Conservation (phyloP, 2,113 vertebrate species). For the Hippolais icterina region DNA sequence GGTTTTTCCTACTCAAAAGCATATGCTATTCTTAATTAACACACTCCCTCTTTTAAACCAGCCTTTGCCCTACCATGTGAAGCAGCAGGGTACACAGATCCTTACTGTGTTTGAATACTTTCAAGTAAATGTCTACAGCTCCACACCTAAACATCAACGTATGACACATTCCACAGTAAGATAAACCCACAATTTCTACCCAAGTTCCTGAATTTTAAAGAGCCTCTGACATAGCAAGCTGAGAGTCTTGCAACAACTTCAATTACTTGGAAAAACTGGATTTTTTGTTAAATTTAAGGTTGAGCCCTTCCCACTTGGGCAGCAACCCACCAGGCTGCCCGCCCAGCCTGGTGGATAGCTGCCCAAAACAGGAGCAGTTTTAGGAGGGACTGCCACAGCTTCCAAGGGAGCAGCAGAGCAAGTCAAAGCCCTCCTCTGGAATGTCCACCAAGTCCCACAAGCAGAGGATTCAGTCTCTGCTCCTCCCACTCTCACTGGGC, state of each 20-base stretch:
- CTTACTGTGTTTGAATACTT: background rate
- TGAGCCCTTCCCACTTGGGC: background rate
- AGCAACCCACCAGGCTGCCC: background rate
- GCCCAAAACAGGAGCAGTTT: background rate
- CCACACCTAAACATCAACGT: background rate
- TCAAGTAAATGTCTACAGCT: background rate
- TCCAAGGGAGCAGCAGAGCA: fast-evolving
- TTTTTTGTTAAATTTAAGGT: background rate
- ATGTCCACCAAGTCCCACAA: no score
- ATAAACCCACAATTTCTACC: background rate
- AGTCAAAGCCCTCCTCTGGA: background rate
- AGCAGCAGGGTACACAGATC: background rate
- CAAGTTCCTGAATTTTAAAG: background rate
- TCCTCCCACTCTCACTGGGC: background rate
- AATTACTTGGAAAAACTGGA: background rate
- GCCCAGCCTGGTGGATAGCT: background rate
- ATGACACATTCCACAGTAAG: background rate
- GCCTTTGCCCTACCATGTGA: background rate
- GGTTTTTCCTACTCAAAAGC: background rate
- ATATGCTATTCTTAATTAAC: background rate
- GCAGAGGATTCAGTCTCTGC: background rate
- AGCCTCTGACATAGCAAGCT: background rate
- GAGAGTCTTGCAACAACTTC: background rate
- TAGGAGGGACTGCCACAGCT: background rate
- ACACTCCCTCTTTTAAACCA: background rate